These are phyloP conservation scores for Gymnosoma rotundatum DNA, from an alignment of 2,888 invertebrate genomes.

Conservation along the genomic window DNA sequence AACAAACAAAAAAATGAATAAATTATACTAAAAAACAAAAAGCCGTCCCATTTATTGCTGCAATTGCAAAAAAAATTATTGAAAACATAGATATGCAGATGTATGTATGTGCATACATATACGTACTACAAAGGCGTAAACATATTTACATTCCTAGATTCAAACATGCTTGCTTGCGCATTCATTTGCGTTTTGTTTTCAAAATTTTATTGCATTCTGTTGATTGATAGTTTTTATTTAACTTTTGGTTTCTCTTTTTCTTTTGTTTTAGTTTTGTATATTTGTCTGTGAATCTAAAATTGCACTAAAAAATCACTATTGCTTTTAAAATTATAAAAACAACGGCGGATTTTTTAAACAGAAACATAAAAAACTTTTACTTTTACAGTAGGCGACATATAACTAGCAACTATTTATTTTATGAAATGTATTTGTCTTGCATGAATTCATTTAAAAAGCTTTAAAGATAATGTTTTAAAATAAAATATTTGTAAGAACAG, in stretches of 20 bases:
- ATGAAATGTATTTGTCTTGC: too few relatives aligned
- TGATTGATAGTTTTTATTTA: conserved; percentile 51
- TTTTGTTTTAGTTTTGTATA: conserved; percentile 18
- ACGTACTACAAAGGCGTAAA: background rate
- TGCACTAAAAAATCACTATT: conserved; percentile 23
- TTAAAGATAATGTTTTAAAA: too few relatives aligned
- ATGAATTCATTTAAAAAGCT: too few relatives aligned
- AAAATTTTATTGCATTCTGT: conserved; percentile 62
- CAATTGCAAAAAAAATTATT: conserved; percentile 49
- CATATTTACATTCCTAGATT: background rate
- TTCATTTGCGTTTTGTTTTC: conserved; percentile 31
- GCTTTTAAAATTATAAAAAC: background rate
- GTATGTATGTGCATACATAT: conserved; percentile 8
- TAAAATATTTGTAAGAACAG: too few relatives aligned
- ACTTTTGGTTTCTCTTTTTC: conserved; percentile 22
- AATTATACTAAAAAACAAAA: conserved; percentile 30
- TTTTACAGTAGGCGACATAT: too few relatives aligned
- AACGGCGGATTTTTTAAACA: background rate
- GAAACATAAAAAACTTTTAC: background rate
- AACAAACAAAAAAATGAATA: conserved; percentile 1
- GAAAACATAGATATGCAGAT: conserved; percentile 3
- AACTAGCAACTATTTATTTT: too few relatives aligned
- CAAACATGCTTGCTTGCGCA: background rate
- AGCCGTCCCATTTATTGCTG: conserved; percentile 53
- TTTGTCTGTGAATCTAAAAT: conserved; percentile 54